phyloP scores from a whole-genome alignment of 1,140 invertebrate species.

The Microplitis demolitor region DNA sequence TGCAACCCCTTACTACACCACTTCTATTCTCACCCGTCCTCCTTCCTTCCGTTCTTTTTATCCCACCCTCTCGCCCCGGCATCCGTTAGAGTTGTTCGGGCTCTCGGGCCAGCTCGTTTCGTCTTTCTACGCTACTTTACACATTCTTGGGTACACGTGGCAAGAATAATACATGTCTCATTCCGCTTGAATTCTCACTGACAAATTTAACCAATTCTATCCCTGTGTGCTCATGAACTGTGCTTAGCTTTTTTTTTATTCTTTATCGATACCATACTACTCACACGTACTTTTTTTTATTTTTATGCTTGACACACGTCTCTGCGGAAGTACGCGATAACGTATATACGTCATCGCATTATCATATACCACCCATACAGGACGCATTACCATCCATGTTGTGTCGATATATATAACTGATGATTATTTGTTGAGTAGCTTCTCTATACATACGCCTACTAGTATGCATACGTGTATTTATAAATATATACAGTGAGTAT shows the following conservation, averaged over 20 bases:
- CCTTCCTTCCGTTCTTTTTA: background rate
- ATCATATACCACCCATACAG: too few species aligned
- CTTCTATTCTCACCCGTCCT: background rate
- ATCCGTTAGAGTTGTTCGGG: background rate
- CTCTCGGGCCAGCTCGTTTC: constrained; percentile 13
- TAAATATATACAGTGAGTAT: too few species aligned
- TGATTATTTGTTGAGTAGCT: too few species aligned
- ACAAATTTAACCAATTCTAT: constrained; percentile 18
- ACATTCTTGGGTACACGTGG: constrained; percentile 14
- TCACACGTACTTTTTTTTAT: background rate
- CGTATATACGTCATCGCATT: too few species aligned
- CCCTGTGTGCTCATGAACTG: background rate
- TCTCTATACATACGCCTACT: too few species aligned
- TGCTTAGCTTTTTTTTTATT: background rate
- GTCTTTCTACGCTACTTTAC: constrained; percentile 21
- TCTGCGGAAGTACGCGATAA: background rate
- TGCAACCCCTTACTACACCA: background rate
- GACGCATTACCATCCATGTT: too few species aligned
- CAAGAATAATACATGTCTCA: constrained; percentile 30
- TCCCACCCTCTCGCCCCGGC: background rate
- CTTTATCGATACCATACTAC: background rate
- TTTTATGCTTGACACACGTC: too few species aligned
- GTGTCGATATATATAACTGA: too few species aligned
- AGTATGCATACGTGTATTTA: too few species aligned
- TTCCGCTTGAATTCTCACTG: constrained; percentile 21